A percentile compares a stretch with the other conserved stretches of the same genome.
phyloP scores from a whole-genome alignment of 2,113 vertebrate genomes.

The Macaca nemestrina region DNA sequence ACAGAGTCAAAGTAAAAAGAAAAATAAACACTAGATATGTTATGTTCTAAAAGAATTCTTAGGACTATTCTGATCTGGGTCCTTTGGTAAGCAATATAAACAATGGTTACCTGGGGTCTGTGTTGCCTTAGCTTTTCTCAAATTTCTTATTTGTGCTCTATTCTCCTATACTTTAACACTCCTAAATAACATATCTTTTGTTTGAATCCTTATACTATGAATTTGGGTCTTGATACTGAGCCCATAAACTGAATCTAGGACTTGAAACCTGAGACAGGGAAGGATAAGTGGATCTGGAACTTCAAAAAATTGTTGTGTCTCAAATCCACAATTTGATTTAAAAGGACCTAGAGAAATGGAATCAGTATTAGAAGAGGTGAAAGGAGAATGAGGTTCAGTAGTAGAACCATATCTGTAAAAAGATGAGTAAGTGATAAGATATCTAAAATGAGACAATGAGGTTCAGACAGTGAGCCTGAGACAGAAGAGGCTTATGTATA shows the following conservation, averaged over 20 bases:
- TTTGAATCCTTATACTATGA: neutral
- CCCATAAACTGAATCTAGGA: neutral
- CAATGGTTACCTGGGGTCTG: neutral
- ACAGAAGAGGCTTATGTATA: constrained; percentile 12
- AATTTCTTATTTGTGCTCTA: neutral
- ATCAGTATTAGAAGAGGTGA: neutral
- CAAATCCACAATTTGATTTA: neutral
- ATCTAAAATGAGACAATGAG: constrained; percentile 16
- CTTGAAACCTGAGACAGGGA: neutral
- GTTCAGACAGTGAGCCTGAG: neutral
- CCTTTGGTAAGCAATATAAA: neutral
- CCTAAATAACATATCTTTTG: neutral
- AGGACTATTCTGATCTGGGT: neutral
- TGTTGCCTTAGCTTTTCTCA: neutral
- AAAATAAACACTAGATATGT: neutral
- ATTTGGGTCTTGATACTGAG: neutral
- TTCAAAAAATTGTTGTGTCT: neutral
- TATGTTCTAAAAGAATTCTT: neutral
- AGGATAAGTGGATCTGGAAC: neutral
- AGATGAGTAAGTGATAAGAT: neutral
- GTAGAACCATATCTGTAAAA: neutral
- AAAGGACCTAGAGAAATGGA: neutral
- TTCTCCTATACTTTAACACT: neutral
- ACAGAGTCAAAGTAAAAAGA: neutral
- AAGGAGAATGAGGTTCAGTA: neutral